A percentile compares a stretch with the other conserved stretches of the same genome.
Conservation (phyloP, 2,888 invertebrate species). For the Hypselothyrea guttata region DNA sequence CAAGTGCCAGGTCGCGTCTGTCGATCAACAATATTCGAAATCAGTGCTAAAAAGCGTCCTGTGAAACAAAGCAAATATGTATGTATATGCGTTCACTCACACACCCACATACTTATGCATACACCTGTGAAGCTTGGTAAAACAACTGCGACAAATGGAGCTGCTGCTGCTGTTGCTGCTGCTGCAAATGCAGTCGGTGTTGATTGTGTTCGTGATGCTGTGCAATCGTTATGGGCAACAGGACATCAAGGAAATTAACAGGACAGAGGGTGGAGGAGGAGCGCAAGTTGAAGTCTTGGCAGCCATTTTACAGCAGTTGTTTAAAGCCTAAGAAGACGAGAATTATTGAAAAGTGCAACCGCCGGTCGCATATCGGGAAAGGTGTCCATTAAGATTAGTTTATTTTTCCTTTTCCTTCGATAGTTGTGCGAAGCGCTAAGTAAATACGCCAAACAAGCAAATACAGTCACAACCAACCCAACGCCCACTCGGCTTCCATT, state of each 20-base stretch:
- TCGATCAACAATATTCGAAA: conserved; percentile 57
- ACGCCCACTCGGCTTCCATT: conserved; percentile 34
- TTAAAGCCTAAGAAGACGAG: conserved; percentile 22
- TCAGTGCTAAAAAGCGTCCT: conserved; percentile 70
- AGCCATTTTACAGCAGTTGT: conserved; percentile 29
- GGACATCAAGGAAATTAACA: conserved; percentile 70
- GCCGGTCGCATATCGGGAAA: conserved; percentile 53
- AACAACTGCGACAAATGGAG: conserved; percentile 74
- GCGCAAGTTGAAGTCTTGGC: conserved; percentile 2
- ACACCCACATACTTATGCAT: conserved; percentile 14
- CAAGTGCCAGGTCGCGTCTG: conserved; percentile 53
- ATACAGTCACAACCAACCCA: conserved; percentile 13
- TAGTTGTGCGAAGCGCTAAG: conserved; percentile 66
- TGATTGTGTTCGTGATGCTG: conserved; percentile 5
- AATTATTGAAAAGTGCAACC: background rate
- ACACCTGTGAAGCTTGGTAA: conserved; percentile 29
- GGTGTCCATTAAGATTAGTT: conserved; percentile 76
- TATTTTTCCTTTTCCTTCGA: conserved; percentile 74
- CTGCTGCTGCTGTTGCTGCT: conserved; percentile 37
- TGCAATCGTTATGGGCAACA: conserved; percentile 69
- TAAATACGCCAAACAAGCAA: conserved; percentile 61
- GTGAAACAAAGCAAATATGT: conserved; percentile 53
- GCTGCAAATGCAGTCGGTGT: conserved; percentile 13
- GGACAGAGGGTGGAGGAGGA: conserved; percentile 47
- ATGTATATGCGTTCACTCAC: conserved; percentile 23